Evolutionary conservation across 2,888 invertebrate genomes (phyloP).

Genomic region (Cerastis rubricosa): DNA sequence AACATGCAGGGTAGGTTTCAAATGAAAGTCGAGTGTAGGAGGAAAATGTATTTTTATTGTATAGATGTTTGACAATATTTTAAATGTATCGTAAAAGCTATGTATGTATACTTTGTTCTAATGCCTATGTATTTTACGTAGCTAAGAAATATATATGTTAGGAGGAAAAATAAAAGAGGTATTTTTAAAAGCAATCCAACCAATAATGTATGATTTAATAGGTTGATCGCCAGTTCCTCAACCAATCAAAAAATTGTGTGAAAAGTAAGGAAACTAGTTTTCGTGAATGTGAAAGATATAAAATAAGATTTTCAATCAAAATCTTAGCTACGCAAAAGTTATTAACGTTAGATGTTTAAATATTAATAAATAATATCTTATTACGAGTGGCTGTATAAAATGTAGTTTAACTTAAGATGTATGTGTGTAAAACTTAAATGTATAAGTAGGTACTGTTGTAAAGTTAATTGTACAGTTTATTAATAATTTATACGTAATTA

Average conservation of each 20-base stretch:
- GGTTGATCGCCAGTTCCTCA: too few relatives aligned
- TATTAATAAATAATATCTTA: constrained; percentile 18
- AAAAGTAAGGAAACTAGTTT: background rate
- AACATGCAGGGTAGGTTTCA: constrained; percentile 50
- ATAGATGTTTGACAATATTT: constrained; percentile 54
- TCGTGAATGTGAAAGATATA: background rate
- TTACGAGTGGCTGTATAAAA: constrained; percentile 9
- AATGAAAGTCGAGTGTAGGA: constrained; percentile 67
- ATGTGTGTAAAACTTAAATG: constrained; percentile 22
- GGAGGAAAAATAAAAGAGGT: background rate
- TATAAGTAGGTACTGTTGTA: background rate
- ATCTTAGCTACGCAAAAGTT: constrained; percentile 26
- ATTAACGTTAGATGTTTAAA: constrained; percentile 2
- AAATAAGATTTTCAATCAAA: background rate
- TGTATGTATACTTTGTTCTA: constrained; percentile 27
- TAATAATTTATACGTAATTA: background rate
- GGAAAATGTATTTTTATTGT: constrained; percentile 64
- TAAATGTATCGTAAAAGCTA: constrained; percentile 36
- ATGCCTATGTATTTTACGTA: constrained; percentile 27
- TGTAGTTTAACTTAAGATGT: constrained; percentile 6
- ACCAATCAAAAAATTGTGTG: background rate
- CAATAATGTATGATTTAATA: background rate
- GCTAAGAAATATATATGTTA: constrained; percentile 12
- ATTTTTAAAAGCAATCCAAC: background rate
- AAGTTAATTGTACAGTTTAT: too few relatives aligned